Evolutionary conservation across 2,113 vertebrate species (phyloP), one percentile per base, ranked within the genome.

Genomic region (Nesogale talazaci): DNA sequence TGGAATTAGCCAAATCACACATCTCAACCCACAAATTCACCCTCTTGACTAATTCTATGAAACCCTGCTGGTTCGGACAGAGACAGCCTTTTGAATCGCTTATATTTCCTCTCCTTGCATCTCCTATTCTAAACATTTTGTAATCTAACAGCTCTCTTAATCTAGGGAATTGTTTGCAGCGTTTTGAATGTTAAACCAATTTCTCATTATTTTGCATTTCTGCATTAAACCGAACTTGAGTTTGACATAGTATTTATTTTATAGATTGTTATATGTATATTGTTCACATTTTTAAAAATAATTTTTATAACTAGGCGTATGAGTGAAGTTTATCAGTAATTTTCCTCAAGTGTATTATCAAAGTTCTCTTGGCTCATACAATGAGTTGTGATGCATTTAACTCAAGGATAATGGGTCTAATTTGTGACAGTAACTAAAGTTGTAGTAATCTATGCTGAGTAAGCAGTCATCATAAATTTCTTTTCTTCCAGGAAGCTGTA

Each of bases 141-240:
- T 46, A 46, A 6, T 10, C 42, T 46, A 46, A 46, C 42, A 46
- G 31, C 87, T 84, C 38, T 74, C 11, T 34, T 76, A 83, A 20
- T 61, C 25, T 83, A 72, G 8, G 36, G n/a, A 94, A 61, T 70
- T 74, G 40, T 88, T 20, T 46, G 25, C 34, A 40, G 40, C 22
- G 56, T 36, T 85, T 83, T 82, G 3, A 94, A 83, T 63, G 17
- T 67, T 88, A 94, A 94, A 19, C 12, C 4, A 46, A n/a, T 52
- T 25, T 88, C 83, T 14, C 27, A 86, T 86, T 38, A n/a, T 52
- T 25, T 88, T 81, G 14, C 27, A 86, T 89, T 93, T 94, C 72
- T 83, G 59, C 52, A 82, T 42, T 77, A 86, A 86, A 67, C 2
- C 38, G 15, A 83, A 94, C 8, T 57, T 86, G 2, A 36, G 34